Evolutionary conservation across 2,113 vertebrate genomes (phyloP).

Genomic region (Takifugu flavidus): DNA sequence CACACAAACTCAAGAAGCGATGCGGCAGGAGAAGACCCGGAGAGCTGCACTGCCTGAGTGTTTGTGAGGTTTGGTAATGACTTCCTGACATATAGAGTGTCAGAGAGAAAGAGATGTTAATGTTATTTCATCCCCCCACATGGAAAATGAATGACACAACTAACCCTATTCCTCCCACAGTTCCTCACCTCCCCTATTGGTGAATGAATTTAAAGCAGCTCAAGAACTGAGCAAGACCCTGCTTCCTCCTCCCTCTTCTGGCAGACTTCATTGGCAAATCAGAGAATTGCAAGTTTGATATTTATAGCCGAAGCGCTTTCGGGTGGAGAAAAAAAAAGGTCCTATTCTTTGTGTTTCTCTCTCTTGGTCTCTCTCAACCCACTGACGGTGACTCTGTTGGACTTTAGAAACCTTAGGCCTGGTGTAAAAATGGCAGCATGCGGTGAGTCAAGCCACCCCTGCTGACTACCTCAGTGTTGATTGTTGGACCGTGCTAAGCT

Average conservation of each 20-base stretch:
- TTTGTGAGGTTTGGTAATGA: constrained; percentile 23
- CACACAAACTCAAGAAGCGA: neutral
- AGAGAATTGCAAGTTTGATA: constrained; percentile 67
- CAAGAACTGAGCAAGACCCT: constrained; percentile 51
- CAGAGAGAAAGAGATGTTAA: constrained; percentile 66
- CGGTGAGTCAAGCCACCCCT: constrained; percentile 57
- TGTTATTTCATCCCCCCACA: constrained; percentile 59
- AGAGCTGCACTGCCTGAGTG: constrained; percentile 29
- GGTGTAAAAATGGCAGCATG: constrained; percentile 64
- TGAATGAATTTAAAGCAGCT: constrained; percentile 64
- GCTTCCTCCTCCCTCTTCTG: constrained; percentile 45
- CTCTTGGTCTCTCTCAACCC: constrained; percentile 37
- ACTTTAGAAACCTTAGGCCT: constrained; percentile 62
- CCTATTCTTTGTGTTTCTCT: constrained; percentile 31
- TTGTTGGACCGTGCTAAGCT: constrained; percentile 23
- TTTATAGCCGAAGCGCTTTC: constrained; percentile 67
- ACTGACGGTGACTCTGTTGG: constrained; percentile 64
- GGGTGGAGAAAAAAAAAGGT: constrained; percentile 42
- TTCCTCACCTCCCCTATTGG: constrained; percentile 27
- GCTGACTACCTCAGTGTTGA: constrained; percentile 33
- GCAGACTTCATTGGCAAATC: constrained; percentile 66
- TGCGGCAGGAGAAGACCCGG: neutral
- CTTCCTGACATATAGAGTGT: constrained; percentile 54
- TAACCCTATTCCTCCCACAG: constrained; percentile 33
- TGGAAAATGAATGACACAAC: constrained; percentile 59